A percentile compares a stretch with the other conserved stretches of the same genome.
Evolutionary conservation across 2,888 invertebrate genomes (phyloP).

Genomic region (Anoplius nigerrimus): DNA sequence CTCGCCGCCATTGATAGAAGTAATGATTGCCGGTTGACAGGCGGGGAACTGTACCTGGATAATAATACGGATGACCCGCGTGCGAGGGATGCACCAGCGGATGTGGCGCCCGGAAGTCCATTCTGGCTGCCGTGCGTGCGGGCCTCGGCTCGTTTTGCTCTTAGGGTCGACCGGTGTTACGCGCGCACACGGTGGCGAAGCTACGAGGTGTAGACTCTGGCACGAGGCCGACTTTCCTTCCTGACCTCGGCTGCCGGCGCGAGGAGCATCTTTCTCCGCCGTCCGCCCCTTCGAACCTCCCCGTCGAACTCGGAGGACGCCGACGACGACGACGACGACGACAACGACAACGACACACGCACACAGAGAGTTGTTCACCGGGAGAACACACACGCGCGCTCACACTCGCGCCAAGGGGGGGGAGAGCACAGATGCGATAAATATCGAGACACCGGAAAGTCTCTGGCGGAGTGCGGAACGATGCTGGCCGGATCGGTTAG

Average conservation of each 20-base stretch:
- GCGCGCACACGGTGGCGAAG: slow-evolving; percentile 25
- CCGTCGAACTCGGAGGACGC: too few relatives aligned
- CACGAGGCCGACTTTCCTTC: slow-evolving; percentile 43
- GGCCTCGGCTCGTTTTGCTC: slow-evolving; percentile 4
- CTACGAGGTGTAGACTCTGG: slow-evolving; percentile 33
- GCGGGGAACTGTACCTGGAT: slow-evolving; percentile 56
- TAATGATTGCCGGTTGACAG: too few relatives aligned
- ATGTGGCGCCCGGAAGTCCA: slow-evolving; percentile 73
- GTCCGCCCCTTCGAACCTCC: not conserved
- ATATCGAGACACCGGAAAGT: too few relatives aligned
- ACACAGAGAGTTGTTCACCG: too few relatives aligned
- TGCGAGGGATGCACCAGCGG: slow-evolving; percentile 71
- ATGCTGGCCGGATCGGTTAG: too few relatives aligned
- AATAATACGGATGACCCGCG: slow-evolving; percentile 70
- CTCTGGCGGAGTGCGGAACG: too few relatives aligned
- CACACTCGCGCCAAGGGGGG: too few relatives aligned
- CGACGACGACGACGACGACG: too few relatives aligned
- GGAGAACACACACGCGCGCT: too few relatives aligned
- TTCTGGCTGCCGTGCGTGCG: slow-evolving; percentile 44
- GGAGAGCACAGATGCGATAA: too few relatives aligned
- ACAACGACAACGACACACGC: too few relatives aligned
- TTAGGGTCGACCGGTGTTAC: slow-evolving; percentile 4
- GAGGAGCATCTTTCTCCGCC: slow-evolving; percentile 43
- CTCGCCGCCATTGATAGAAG: too few relatives aligned
- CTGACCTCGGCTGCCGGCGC: slow-evolving; percentile 32